Conservation (phyloP, 2,888 invertebrate genomes). For the Odiellus spinosus region DNA sequence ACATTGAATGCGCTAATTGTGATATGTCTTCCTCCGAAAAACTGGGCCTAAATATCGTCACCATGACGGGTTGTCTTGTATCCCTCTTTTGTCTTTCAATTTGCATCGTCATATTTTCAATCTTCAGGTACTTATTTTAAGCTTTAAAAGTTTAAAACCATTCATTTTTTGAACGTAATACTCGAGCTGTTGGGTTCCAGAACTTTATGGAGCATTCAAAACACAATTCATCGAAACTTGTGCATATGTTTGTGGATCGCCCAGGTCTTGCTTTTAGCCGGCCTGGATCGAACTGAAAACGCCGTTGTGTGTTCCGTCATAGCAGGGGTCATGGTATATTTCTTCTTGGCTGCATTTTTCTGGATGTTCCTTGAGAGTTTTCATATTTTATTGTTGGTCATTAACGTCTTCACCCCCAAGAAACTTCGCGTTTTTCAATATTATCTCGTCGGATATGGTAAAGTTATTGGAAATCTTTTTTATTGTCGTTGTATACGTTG, state of each 20-base stretch:
- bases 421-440: slow-evolving; percentile 13
- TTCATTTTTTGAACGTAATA: neutral
- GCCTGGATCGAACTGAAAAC: slow-evolving; percentile 15
- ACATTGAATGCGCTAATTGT: slow-evolving; percentile 4
- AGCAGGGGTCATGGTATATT: slow-evolving; percentile 16
- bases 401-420: slow-evolving; percentile 16
- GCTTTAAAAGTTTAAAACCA: too few relatives aligned
- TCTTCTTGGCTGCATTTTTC: slow-evolving; percentile 16
- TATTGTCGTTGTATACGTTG: too few relatives aligned
- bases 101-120: slow-evolving; percentile 8
- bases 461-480: too few relatives aligned
- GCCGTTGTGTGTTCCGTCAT: slow-evolving; percentile 14
- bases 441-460: slow-evolving; percentile 17
- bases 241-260: slow-evolving; percentile 13
- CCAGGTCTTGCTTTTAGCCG: slow-evolving; percentile 11
- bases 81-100: slow-evolving; percentile 9
- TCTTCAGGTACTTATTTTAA: slow-evolving; percentile 6
- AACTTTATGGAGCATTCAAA: slow-evolving; percentile 9
- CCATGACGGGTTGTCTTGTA: slow-evolving; percentile 8
- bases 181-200: too few relatives aligned
- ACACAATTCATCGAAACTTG: slow-evolving; percentile 14
- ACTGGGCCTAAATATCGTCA: slow-evolving; percentile 5
- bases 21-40: neutral
- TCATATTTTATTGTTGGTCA: slow-evolving; percentile 15
- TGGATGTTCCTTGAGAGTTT: slow-evolving; percentile 19